Percentiles rank a stretch among this genome's conserved stretches.
phyloP scores from a whole-genome alignment of 2,888 invertebrate genomes.

The Netelia fuscicornis region DNA sequence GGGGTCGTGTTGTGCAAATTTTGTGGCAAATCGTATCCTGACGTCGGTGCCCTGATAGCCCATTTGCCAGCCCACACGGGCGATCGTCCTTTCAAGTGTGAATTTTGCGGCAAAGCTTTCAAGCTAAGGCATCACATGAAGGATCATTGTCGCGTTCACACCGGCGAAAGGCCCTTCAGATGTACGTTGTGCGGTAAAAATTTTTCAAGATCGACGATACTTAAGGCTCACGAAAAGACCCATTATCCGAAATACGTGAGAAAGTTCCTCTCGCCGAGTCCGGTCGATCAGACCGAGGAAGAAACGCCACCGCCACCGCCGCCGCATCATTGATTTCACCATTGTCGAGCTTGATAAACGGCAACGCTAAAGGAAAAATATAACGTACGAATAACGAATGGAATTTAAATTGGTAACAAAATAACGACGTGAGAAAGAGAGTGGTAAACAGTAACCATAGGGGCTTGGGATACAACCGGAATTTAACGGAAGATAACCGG shows the following conservation, averaged over 20 bases:
- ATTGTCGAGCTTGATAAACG: constrained; percentile 53
- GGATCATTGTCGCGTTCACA: constrained; percentile 96
- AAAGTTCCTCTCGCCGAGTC: constrained; percentile 95
- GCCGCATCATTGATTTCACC: constrained; percentile 80
- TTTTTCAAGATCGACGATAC: constrained; percentile 95
- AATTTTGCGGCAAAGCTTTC: constrained; percentile 97
- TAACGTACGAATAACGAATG: too few relatives aligned
- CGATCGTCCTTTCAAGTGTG: constrained; percentile 96
- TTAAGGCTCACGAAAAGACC: constrained; percentile 97
- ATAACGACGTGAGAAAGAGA: background rate
- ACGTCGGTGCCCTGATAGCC: constrained; percentile 94
- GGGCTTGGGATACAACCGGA: too few relatives aligned
- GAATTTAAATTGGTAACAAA: background rate
- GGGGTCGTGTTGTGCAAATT: constrained; percentile 95
- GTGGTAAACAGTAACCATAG: constrained; percentile 2
- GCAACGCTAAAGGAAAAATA: too few relatives aligned
- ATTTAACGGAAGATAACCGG: too few relatives aligned
- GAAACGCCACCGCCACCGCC: constrained; percentile 85
- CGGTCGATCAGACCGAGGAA: constrained; percentile 93
- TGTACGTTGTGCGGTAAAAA: constrained; percentile 96
- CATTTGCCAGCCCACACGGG: constrained; percentile 96
- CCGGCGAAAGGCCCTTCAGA: constrained; percentile 95
- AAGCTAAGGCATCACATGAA: constrained; percentile 97
- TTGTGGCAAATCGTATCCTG: constrained; percentile 96
- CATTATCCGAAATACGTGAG: constrained; percentile 96